phyloP scores from a whole-genome alignment of 2,113 vertebrate genomes.

The Corythornis madagascariensis region DNA sequence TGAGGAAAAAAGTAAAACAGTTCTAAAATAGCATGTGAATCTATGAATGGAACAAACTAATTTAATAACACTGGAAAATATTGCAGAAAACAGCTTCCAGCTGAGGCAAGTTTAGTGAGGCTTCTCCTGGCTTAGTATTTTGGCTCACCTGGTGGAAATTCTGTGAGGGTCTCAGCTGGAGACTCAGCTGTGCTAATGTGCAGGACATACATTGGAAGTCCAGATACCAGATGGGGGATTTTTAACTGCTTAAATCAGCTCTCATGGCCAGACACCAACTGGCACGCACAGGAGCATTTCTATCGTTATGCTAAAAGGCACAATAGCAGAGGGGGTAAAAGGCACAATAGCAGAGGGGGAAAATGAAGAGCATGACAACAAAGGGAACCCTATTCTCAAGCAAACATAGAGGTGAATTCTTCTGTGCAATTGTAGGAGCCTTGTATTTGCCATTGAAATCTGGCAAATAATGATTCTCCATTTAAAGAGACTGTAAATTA shows the following conservation, averaged over 20 bases:
- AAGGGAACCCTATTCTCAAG: neutral
- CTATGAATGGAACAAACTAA: conserved; percentile 29
- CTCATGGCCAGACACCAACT: neutral
- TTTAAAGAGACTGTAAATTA: neutral
- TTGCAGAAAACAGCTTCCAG: conserved; percentile 37
- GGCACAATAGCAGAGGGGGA: neutral
- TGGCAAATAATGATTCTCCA: neutral
- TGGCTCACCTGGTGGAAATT: conserved; percentile 50
- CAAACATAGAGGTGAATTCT: neutral
- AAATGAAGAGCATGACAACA: neutral
- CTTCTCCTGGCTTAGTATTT: conserved; percentile 17
- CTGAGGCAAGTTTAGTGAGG: conserved; percentile 43
- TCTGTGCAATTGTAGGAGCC: neutral
- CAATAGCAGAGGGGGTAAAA: neutral
- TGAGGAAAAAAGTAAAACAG: conserved; percentile 13
- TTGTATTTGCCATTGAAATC: neutral
- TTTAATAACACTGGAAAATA: conserved; percentile 51
- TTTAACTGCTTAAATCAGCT: neutral
- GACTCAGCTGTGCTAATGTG: conserved; percentile 45
- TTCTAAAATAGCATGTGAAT: conserved; percentile 36
- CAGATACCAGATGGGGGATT: conserved; percentile 52
- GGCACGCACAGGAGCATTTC: conserved; percentile 8
- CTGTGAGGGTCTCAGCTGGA: conserved; percentile 35
- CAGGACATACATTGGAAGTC: conserved; percentile 19
- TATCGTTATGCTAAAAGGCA: neutral